Base-by-base conservation (phyloP, 2,888 invertebrate genomes). In the Pecten maximus region DNA sequence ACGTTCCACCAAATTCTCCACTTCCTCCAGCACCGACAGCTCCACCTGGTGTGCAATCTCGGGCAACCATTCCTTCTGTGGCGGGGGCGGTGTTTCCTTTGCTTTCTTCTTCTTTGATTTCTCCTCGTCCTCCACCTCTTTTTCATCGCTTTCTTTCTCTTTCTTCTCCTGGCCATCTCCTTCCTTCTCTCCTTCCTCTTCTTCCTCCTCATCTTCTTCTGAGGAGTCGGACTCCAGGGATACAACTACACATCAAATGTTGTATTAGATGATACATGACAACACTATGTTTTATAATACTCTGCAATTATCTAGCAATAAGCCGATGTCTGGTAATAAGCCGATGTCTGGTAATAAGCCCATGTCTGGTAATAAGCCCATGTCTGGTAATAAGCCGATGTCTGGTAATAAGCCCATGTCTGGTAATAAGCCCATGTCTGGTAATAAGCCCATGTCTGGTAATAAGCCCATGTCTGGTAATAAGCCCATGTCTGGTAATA, bases 31-130 rank as follows among this genome's bases (percentile, higher is more conserved):
- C 2, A 98, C 97, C 74, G 98, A 97, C 94, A 98, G 97, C 96
- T 99, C 99, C 15, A 98, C 98, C n/a, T 98, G 97, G 39, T 98
- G 97, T 0, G 98, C 98, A 0, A 98, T 98, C 44, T 97, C 97
- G 2, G 97, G 97, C 93, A 97, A 97, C 98, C 98, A 98, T 74
- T 94, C 92, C 87, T 95, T 94, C 28, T 94, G 74, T 35, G 74
- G 74, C 1, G 74, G 88, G 87, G 23, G 54, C 16, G 8, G 89
- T 35, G 16, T 87, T 39, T 88, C 91, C 23, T 88, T 91, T 19
- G 39, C 54, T 40, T 90, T 89, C 89, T 87, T 88, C 39, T 88
- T 60, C 44, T 92, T 90, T 19, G 16, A 23, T 39, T 89, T 90
- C 60, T 50, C 91, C 40, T 91, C 87, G 15, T 50, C 88, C 88